A percentile compares a stretch with the other conserved stretches of the same genome.
Evolutionary conservation across 2,113 vertebrate species (phyloP).

Genomic region (Psephotus haematonotus): DNA sequence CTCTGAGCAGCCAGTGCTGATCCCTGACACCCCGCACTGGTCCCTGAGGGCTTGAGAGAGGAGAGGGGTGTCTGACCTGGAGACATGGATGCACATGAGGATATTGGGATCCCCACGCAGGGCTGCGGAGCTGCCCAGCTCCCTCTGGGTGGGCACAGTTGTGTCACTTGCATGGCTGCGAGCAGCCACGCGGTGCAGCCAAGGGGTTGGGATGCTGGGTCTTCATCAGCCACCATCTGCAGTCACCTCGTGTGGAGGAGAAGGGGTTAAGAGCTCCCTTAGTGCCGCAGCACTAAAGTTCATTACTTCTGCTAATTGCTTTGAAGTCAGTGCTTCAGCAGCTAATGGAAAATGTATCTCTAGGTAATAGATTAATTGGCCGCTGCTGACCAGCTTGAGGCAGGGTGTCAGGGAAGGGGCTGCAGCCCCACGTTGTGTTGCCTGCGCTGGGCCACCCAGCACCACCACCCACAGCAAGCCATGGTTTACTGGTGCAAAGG

Average conservation of each 20-base stretch:
- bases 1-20: fast-evolving
- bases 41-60: neutral
- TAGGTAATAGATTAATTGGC: conserved; percentile 29
- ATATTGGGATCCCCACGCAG: fast-evolving
- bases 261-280: conserved; percentile 23
- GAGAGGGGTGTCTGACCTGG: neutral
- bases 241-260: neutral
- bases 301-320: conserved; percentile 65
- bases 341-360: conserved; percentile 44
- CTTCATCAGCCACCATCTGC: fast-evolving
- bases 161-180: neutral
- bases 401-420: neutral
- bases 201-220: fast-evolving
- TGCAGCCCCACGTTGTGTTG: fast-evolving
- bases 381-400: neutral
- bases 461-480: neutral
- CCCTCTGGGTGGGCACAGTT: fast-evolving
- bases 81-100: fast-evolving
- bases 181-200: fast-evolving
- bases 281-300: conserved; percentile 18
- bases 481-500: fast-evolving
- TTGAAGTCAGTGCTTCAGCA: conserved; percentile 36
- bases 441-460: fast-evolving
- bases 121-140: neutral
- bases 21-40: fast-evolving